Base-by-base conservation (phyloP, 2,113 vertebrate genomes). In the Myiopsitta monachus region DNA sequence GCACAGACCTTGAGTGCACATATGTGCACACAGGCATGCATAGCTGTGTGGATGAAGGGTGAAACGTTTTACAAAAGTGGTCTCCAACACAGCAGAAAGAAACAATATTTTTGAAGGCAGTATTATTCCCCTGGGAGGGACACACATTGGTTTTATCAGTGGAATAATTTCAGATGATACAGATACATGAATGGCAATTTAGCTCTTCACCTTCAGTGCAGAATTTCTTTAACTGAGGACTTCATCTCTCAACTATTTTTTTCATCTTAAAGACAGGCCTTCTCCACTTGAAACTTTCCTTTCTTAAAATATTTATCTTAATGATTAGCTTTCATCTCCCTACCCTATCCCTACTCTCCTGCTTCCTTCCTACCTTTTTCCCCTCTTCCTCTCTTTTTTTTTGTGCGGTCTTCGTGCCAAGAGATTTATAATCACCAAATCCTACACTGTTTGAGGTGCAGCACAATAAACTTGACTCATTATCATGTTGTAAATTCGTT, bases 401-500 rank as follows among this genome's bases (percentile, higher is more conserved):
- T 78, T 94, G 81, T 96, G 51, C 90, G 69, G 92, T 96, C 83
- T 85, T 74, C 66, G 68, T 70, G 83, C 21, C 41, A 76, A 92
- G 67, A 87, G 51, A 93, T 66, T 97, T 88, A 96, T 96, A 96
- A 88, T 96, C 96, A 82, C 81, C 82, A 84, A 96, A 87, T 59
- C 33, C 83, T 89, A 73, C 77, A 85, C 96, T 96, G 88, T 94
- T 95, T 94, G 91, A 97, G 94, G 93, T 90, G 83, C 66, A 94
- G 92, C 73, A 84, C 95, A 80, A 89, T 92, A 93, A 97, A 93
- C 94, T 97, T 95, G 97, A 97, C 91, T 96, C 95, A 87, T 97
- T 95, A 94, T 92, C 91, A 97, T 94, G 96, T 87, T 96, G 93
- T 97, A 98, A 99, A 98, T 97, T 97, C 97, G 98, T 98, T 98